Evolutionary conservation across 2,888 invertebrate genomes (phyloP).

Genomic region (Ctenicera cuprea): DNA sequence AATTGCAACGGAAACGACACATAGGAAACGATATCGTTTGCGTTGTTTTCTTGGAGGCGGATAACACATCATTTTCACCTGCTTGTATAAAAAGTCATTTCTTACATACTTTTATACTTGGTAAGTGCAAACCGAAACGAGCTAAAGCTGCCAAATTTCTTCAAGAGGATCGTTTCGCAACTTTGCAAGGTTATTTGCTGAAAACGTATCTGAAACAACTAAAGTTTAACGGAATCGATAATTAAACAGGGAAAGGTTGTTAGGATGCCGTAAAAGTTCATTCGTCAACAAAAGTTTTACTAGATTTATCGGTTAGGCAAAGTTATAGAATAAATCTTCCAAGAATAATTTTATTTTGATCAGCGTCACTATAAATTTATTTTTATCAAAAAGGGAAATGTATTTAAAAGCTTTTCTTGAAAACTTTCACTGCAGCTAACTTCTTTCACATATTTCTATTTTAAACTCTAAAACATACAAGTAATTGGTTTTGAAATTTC

Average conservation of each 20-base stretch:
- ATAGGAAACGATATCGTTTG: constrained; percentile 97
- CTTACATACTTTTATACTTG: constrained; percentile 93
- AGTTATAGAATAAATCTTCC: too few relatives aligned
- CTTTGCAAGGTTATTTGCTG: constrained; percentile 16
- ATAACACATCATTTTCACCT: constrained; percentile 94
- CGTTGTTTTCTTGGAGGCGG: constrained; percentile 94
- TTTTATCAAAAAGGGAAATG: too few relatives aligned
- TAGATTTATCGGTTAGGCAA: too few relatives aligned
- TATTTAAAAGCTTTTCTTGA: too few relatives aligned
- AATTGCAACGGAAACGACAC: constrained; percentile 93
- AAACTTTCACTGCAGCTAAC: too few relatives aligned
- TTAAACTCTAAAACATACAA: too few relatives aligned
- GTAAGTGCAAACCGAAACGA: constrained; percentile 68
- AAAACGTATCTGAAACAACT: background rate
- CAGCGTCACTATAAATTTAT: too few relatives aligned
- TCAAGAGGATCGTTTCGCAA: background rate
- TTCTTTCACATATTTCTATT: too few relatives aligned
- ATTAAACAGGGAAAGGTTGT: constrained; percentile 1
- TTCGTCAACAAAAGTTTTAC: too few relatives aligned
- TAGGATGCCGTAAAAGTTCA: background rate
- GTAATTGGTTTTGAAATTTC: too few relatives aligned
- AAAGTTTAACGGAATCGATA: constrained; percentile 5
- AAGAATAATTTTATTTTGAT: too few relatives aligned
- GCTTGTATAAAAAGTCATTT: constrained; percentile 97
- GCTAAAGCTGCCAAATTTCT: background rate